These are phyloP conservation scores for Myripristis jacobus DNA, from an alignment of 2,797 vertebrate genomes.

Conservation along the genomic window DNA sequence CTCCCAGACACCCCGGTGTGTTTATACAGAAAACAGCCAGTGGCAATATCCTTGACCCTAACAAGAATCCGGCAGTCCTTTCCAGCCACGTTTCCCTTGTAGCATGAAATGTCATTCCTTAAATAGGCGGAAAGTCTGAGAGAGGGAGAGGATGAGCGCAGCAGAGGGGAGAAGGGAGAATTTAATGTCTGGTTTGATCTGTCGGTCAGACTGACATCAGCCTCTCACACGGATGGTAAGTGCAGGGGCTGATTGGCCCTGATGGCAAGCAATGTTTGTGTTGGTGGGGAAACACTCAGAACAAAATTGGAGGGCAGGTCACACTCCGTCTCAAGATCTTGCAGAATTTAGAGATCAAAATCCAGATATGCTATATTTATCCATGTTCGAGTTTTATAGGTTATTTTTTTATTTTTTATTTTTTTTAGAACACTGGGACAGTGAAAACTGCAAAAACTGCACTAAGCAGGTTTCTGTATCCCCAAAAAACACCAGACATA, in stretches of 20 bases:
- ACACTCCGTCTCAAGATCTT: constrained; percentile 37
- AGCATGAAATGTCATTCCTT: constrained; percentile 59
- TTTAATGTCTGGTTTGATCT: constrained; percentile 53
- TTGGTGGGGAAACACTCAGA: constrained; percentile 36
- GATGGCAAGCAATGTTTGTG: constrained; percentile 52
- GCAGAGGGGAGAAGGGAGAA: constrained; percentile 30
- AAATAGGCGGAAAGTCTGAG: constrained; percentile 34
- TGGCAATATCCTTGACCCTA: constrained; percentile 50
- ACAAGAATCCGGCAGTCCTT: constrained; percentile 45
- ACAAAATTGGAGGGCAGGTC: constrained; percentile 29
- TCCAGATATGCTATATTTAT: constrained; percentile 18
- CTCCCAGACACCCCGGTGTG: constrained; percentile 27
- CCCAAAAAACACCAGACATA: constrained; percentile 26
- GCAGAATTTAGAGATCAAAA: constrained; percentile 46
- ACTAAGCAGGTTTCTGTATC: constrained; percentile 30
- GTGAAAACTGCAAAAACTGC: constrained; percentile 8
- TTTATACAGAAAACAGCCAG: constrained; percentile 52
- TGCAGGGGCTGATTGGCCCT: constrained; percentile 66
- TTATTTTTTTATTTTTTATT: constrained; percentile 8
- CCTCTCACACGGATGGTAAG: constrained; percentile 65
- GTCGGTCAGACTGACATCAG: constrained; percentile 66
- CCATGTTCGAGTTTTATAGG: constrained; percentile 16
- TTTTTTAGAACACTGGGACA: constrained; percentile 20
- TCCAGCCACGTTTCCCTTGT: constrained; percentile 39
- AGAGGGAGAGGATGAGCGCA: constrained; percentile 38